These are phyloP conservation scores for Hylia prasina DNA, from an alignment of 2,113 vertebrate species.

Conservation along the genomic window DNA sequence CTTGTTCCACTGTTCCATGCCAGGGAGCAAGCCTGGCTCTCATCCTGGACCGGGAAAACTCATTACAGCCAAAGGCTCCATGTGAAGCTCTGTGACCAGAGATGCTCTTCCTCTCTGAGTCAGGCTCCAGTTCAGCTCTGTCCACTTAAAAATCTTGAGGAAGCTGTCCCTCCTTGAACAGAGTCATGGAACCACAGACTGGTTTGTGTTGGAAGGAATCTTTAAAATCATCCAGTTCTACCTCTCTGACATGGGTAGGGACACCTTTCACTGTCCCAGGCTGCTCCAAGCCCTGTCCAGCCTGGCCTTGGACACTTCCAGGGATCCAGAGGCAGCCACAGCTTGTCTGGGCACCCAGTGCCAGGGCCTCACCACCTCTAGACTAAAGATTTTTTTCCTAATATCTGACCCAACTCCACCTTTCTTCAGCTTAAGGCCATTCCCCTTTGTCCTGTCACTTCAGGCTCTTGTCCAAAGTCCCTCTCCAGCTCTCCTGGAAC, in stretches of 20 bases:
- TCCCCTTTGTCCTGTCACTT: not conserved
- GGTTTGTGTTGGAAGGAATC: not conserved
- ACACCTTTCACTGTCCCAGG: not conserved
- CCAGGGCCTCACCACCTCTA: fast-evolving
- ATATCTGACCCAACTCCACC: not conserved
- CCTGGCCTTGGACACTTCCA: not conserved
- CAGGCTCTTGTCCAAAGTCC: not conserved
- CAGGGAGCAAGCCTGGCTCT: not conserved
- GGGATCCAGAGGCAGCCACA: not conserved
- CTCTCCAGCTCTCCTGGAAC: not conserved
- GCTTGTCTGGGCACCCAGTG: not conserved
- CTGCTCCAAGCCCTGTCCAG: not conserved
- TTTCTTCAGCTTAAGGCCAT: not conserved
- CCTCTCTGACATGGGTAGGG: not conserved
- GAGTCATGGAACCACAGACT: not conserved
- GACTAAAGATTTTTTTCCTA: not conserved
- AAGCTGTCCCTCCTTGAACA: not conserved
- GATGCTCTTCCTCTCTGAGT: not conserved
- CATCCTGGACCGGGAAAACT: not conserved
- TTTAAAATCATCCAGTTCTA: not conserved
- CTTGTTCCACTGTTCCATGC: not conserved
- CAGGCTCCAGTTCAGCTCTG: not conserved
- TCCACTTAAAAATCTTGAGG: not conserved
- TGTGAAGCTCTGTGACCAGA: not conserved
- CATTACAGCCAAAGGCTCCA: not conserved